Base-by-base conservation (phyloP, 2,888 invertebrate genomes). In the Malacosoma neustria region DNA sequence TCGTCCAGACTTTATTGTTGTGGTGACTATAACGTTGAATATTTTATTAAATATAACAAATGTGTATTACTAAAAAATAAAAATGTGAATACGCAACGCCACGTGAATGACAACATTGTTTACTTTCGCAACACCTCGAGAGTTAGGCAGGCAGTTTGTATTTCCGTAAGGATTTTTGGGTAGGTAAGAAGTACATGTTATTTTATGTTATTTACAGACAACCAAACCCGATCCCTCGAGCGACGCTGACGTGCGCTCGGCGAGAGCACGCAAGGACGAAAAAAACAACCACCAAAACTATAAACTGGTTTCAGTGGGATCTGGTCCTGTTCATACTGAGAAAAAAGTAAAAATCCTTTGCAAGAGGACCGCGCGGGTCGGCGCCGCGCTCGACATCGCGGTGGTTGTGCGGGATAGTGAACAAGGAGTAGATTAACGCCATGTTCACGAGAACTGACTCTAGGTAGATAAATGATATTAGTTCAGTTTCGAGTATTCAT, bases 281-380 rank as follows among this genome's bases (percentile, higher is more conserved):
- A 80, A 76, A 82, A 79, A 76, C 69, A 70, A 77, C 72, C 72
- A 77, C 77, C 79, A 67, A 81, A 81, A 75, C 68, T 58, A 51
- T 49, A 58, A 75, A 82, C 81, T 53, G 80, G 82, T 82, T 81
- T 70, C 45, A 58, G 65, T 61, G 59, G 63, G 64, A 52, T 57
- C 61, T 67, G 70, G 70, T 68, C 72, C 75, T 73, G 69, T 60
- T 66, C 70, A 70, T 68, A 60, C 66, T 63, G 68, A 64, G 63
- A 66, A 79, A 81, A 80, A 79, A 54, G 66, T 72, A 76, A 72
- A 79, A 79, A 59, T 57, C 64, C 58, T 48, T 57, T 54, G 66
- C 68, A 60, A 66, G 64, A 69, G 64, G 59, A 58, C 55, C 62
- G 68, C 32, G 51, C 49, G 54, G 45, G 47, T 50, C 38, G 40